Base-by-base conservation (phyloP, 2,888 invertebrate genomes). In the Drosophila helvetica region DNA sequence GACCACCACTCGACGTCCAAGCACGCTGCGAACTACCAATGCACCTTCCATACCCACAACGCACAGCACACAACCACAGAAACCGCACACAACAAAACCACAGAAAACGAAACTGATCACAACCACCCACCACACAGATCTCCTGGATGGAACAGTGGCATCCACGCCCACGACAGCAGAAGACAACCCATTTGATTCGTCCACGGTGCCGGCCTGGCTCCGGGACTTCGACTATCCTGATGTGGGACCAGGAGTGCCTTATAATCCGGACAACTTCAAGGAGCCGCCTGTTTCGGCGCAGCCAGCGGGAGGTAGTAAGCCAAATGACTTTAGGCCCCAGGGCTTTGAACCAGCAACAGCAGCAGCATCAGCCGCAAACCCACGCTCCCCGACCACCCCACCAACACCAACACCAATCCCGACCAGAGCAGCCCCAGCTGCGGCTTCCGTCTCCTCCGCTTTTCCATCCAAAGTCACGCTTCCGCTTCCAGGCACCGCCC, bases 211-310 rank as follows among this genome's bases (percentile, higher is more conserved):
- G 6, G 71, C 91, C 19, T 91, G 91, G 91, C 64, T 91, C 53
- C 74, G 70, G 7, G 90, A 87, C 62, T 90, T 90, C n/a, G 91
- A 91, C 59, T 91, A 91, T 78, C 81, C 91, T 9, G 91, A 91
- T 77, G 77, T 91, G 15, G 92, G 89, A 18, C 90, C 91, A 9
- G 91, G 90, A n/a, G 92, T 91, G 2, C 90, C 92, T 12, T 91
- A 86, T 48, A 77, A 86, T 25, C 85, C 75, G 19, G 75, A 73
- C 42, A 84, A 74, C 70, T 84, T 78, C 54, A 74, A 58, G 64
- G 69, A 73, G 19, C n/a, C 42, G 19, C 17, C 42, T 0, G 63
- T 65, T 45, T 7, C 47, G 12, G 8, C 43, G 15, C 19, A 19
- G 54, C 30, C 45, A 51, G 54, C 47, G 62, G 81, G 69, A 72